Evolutionary conservation across 2,888 invertebrate genomes (phyloP).

Genomic region (Koerneria pararmatus): DNA sequence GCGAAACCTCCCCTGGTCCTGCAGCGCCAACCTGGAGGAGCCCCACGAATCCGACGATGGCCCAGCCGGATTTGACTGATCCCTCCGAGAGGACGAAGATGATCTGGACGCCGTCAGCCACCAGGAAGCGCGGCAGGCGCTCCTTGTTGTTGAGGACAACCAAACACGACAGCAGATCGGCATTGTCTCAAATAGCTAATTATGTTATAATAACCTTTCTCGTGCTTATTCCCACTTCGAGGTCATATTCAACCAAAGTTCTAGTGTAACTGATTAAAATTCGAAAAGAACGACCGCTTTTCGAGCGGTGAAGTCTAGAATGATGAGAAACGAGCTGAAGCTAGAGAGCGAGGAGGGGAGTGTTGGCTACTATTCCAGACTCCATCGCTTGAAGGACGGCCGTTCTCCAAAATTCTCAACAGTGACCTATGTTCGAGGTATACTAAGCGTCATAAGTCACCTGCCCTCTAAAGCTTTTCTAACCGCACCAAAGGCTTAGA

Average conservation of each 20-base stretch:
- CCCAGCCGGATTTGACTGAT: slow-evolving; percentile 88
- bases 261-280: background rate
- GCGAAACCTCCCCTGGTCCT: background rate
- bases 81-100: slow-evolving; percentile 98
- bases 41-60: slow-evolving; percentile 91
- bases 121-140: slow-evolving; percentile 73
- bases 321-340: no score
- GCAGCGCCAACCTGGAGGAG: slow-evolving; percentile 69
- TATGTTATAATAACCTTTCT: background rate
- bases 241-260: background rate
- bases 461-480: no score
- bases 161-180: slow-evolving; percentile 92
- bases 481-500: no score
- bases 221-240: no score
- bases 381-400: no score
- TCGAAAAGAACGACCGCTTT: no score
- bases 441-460: no score
- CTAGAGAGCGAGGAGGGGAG: slow-evolving; percentile 12
- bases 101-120: slow-evolving; percentile 88
- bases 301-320: no score
- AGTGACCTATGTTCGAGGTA: no score
- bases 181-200: slow-evolving; percentile 75
- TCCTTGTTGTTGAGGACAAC: slow-evolving; percentile 76
- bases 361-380: no score
- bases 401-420: no score